Base-by-base conservation (phyloP, 2,888 invertebrate species). In the Phyto melanocephala region DNA sequence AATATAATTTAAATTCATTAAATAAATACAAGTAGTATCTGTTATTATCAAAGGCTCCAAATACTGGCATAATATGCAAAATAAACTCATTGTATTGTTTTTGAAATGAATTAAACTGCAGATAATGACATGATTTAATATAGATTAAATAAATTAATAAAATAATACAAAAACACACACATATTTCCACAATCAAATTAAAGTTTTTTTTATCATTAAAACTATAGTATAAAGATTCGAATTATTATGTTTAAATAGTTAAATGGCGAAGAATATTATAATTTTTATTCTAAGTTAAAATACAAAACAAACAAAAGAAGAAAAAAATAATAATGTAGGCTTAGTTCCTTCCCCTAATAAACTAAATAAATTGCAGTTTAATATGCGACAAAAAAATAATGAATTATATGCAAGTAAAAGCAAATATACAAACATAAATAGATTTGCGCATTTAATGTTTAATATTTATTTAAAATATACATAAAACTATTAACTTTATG, bases 401-500 rank as follows among this genome's bases (percentile, higher is more conserved):
- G n/a, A n/a, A n/a, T 56, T 28, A 70, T 11, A 45, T 45, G 37
- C 24, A 50, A 17, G 60, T 6, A 33, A 47, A 17, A 13, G 10
- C 45, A 10, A 17, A 45, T n/a, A 24, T 13, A 52, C 52, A 22
- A 3, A 22, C n/a, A 10, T 0, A n/a, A 13, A 50, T 20, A 60
- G n/a, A 52, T 13, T n/a, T n/a, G n/a, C n/a, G n/a, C n/a, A n/a
- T n/a, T n/a, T n/a, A n/a, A n/a, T n/a, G n/a, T n/a, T n/a, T n/a
- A n/a, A n/a, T n/a, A n/a, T n/a, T n/a, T 28, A 45, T 28, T 71
- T 35, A 60, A 54, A 45, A 17, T 54, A 42, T 15, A 60, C 35
- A 65, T 71, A 68, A 74, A 68, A 75, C 56, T 56, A 75, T 75
- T 75, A 75, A 75, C 68, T 80, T 80, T 75, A 80, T 68, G 40